phyloP scores from a whole-genome alignment of 2,888 invertebrate species.

The Tiphia femorata region DNA sequence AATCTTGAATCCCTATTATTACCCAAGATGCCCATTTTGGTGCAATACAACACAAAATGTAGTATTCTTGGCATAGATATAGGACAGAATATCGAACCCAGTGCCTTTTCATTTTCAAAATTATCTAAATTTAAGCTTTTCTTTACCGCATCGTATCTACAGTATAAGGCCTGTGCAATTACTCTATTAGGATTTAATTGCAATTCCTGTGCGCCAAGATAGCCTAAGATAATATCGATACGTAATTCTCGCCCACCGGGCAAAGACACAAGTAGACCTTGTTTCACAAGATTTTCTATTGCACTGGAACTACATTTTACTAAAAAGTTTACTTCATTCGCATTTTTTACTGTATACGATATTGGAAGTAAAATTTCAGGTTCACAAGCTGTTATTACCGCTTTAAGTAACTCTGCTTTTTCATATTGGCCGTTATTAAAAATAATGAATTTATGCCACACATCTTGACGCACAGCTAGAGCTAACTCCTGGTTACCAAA shows the following conservation, averaged over 20 bases:
- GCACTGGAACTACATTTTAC: constrained; percentile 49
- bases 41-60: constrained; percentile 51
- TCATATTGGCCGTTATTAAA: constrained; percentile 46
- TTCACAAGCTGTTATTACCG: constrained; percentile 46
- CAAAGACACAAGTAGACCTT: constrained; percentile 48
- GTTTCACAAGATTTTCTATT: constrained; percentile 54
- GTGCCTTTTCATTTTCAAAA: constrained; percentile 54
- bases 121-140: constrained; percentile 58
- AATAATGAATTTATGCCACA: constrained; percentile 65
- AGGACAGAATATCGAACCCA: constrained; percentile 59
- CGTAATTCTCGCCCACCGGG: constrained; percentile 41
- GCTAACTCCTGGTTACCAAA: constrained; percentile 47
- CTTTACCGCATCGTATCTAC: constrained; percentile 50
- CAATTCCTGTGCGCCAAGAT: constrained; percentile 46
- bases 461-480: constrained; percentile 55
- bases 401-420: constrained; percentile 47
- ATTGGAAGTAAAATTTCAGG: constrained; percentile 58
- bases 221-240: constrained; percentile 62
- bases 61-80: constrained; percentile 55
- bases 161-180: constrained; percentile 48
- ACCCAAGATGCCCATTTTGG: constrained; percentile 41
- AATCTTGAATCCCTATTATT: constrained; percentile 47
- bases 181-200: constrained; percentile 49
- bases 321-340: constrained; percentile 55
- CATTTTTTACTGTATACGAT: constrained; percentile 50